phyloP scores from a whole-genome alignment of 2,888 invertebrate species.

The Drosophila recens region DNA sequence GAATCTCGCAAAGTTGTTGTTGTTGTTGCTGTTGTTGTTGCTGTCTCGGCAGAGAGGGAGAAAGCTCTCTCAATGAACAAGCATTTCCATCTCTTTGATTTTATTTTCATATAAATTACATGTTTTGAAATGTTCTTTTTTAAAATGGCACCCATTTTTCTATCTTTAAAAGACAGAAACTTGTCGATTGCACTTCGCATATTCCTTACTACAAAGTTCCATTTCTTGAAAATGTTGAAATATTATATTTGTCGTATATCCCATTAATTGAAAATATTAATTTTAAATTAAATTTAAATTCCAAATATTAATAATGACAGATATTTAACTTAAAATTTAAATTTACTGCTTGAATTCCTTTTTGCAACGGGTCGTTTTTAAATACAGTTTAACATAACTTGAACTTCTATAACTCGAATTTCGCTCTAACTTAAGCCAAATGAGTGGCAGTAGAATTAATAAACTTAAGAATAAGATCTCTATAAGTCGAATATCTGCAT shows the following conservation, averaged over 20 bases:
- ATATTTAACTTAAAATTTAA: background rate
- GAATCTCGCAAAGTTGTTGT: background rate
- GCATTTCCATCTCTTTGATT: slow-evolving; percentile 1
- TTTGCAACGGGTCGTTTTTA: background rate
- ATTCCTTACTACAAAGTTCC: background rate
- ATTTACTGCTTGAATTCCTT: background rate
- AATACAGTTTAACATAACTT: too few species aligned
- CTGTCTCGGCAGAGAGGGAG: slow-evolving; percentile 37
- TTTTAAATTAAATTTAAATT: too few species aligned
- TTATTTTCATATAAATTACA: background rate
- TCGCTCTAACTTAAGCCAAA: too few species aligned
- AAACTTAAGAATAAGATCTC: too few species aligned
- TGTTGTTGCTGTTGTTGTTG: background rate
- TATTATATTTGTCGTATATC: background rate
- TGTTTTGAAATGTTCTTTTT: background rate
- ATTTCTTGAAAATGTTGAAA: background rate
- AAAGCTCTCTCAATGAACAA: slow-evolving; percentile 47
- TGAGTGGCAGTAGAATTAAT: too few species aligned
- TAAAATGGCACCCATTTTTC: too few species aligned
- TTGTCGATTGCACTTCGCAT: background rate
- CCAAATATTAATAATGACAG: too few species aligned
- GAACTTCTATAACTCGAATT: too few species aligned
- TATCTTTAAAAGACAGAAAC: background rate
- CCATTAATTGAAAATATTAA: too few species aligned
- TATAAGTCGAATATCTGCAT: too few species aligned